These are phyloP conservation scores for Sebastes steindachneri DNA, from an alignment of 2,797 vertebrate species.

Conservation along the genomic window DNA sequence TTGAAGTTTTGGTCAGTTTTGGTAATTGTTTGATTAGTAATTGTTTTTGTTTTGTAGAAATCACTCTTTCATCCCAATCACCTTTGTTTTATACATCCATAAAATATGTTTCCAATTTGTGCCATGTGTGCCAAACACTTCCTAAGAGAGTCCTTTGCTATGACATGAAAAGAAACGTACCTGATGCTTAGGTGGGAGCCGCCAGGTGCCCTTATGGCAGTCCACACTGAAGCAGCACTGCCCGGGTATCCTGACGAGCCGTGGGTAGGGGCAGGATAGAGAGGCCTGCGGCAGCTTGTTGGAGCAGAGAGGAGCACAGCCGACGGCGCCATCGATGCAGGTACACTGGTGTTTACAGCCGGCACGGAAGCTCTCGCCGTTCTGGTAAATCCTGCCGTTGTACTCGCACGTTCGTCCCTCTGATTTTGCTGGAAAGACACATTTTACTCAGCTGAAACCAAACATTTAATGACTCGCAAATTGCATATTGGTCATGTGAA, in stretches of 20 bases:
- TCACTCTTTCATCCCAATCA: background rate
- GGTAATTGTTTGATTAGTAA: background rate
- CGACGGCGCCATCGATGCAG: conserved; percentile 85
- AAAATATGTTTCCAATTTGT: background rate
- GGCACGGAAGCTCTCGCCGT: conserved; percentile 83
- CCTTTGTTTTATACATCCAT: background rate
- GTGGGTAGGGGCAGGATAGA: conserved; percentile 78
- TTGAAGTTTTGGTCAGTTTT: background rate
- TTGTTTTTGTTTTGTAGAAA: background rate
- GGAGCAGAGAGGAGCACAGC: conserved; percentile 83
- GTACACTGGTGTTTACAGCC: conserved; percentile 87
- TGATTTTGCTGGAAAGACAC: conserved; percentile 72
- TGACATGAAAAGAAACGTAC: conserved; percentile 25
- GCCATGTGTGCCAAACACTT: background rate
- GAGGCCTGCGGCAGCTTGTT: conserved; percentile 77
- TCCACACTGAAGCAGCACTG: conserved; percentile 84
- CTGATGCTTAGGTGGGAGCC: conserved; percentile 60
- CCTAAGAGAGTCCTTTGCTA: background rate
- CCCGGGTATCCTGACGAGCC: conserved; percentile 79
- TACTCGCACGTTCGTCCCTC: conserved; percentile 87
- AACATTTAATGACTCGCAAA: background rate
- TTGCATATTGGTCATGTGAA: background rate
- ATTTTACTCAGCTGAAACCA: background rate
- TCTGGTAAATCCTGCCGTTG: conserved; percentile 84
- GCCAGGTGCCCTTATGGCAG: conserved; percentile 76